phyloP scores from a whole-genome alignment of 2,888 invertebrate species.

The Vesta saturnalis region DNA sequence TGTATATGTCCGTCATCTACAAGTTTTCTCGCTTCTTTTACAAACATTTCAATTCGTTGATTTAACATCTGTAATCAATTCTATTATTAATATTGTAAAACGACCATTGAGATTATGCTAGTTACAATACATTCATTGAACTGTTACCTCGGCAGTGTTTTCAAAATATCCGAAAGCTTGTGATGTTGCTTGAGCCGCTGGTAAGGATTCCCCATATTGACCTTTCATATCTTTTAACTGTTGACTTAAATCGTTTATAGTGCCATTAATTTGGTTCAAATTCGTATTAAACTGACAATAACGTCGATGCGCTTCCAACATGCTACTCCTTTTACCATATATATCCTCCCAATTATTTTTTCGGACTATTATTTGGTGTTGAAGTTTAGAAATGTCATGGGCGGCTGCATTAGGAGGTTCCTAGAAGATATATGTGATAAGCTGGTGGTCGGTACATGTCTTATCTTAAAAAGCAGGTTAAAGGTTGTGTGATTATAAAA shows the following conservation, averaged over 20 bases:
- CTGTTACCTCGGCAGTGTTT: conserved; percentile 75
- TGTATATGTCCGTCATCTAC: conserved; percentile 63
- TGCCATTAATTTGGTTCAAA: conserved; percentile 75
- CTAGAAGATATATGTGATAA: no score
- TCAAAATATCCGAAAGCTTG: conserved; percentile 80
- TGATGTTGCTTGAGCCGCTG: conserved; percentile 75
- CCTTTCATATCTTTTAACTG: conserved; percentile 72
- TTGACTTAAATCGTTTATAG: conserved; percentile 72
- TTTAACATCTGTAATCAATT: conserved; percentile 43
- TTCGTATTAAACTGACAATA: conserved; percentile 75
- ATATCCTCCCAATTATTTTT: conserved; percentile 72
- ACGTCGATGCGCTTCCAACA: conserved; percentile 71
- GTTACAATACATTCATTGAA: not conserved
- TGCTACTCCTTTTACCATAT: conserved; percentile 68
- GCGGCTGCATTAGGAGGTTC: conserved; percentile 74
- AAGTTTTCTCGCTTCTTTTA: conserved; percentile 71
- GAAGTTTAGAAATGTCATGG: conserved; percentile 75
- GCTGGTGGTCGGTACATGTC: no score
- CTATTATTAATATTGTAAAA: not conserved
- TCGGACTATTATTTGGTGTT: conserved; percentile 69
- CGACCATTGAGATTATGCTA: not conserved
- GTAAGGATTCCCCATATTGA: conserved; percentile 77
- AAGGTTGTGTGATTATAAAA: no score
- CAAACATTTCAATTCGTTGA: conserved; percentile 73
- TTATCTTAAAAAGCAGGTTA: no score